These are phyloP conservation scores for Plutella xylostella DNA, from an alignment of 2,888 invertebrate genomes.

Conservation along the genomic window DNA sequence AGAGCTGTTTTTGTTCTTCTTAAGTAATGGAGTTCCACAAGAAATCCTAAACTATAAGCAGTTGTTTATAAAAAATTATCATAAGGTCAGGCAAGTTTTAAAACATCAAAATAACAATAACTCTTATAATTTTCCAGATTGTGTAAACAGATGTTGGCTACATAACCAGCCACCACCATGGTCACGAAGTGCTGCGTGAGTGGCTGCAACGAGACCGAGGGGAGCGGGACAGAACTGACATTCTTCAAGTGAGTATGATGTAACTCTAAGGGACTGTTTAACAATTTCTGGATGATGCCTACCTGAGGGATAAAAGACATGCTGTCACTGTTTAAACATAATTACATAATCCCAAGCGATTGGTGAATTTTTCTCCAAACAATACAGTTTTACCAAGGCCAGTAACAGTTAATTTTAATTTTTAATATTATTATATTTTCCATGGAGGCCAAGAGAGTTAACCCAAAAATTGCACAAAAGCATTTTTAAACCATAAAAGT, in stretches of 20 bases:
- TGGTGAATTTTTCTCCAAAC: no score
- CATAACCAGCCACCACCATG: background rate
- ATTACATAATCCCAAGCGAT: background rate
- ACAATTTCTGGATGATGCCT: no score
- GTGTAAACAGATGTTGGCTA: background rate
- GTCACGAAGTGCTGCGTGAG: background rate
- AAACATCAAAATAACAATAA: background rate
- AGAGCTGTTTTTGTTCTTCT: no score
- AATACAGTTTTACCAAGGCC: no score
- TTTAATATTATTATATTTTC: no score
- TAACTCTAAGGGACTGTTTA: no score
- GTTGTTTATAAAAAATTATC: background rate
- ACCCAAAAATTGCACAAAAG: no score
- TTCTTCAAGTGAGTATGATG: background rate
- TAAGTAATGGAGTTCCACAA: no score
- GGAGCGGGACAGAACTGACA: background rate
- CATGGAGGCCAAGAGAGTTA: no score
- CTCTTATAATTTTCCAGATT: background rate
- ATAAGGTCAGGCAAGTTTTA: background rate
- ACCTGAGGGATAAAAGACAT: no score
- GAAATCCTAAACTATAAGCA: background rate
- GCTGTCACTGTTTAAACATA: background rate
- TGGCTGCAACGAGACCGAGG: background rate
- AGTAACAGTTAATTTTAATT: no score
- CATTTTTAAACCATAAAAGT: no score